Evolutionary conservation across 2,888 invertebrate species (phyloP).

Genomic region (Spodoptera picta): DNA sequence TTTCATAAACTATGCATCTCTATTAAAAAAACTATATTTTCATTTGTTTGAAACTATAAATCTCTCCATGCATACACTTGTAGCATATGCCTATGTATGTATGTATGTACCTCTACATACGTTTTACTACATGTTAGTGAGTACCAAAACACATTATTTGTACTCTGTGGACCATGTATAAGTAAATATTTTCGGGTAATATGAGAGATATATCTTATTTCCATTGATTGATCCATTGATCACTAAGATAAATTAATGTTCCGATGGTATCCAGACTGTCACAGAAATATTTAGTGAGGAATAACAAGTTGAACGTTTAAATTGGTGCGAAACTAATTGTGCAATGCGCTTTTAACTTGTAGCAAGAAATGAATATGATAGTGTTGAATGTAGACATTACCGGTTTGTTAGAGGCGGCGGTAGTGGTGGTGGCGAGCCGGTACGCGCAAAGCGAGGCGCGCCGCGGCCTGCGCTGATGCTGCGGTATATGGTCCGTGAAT

Average conservation of each 20-base stretch:
- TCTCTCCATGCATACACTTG: too few species aligned
- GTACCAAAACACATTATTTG: too few species aligned
- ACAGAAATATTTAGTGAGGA: slow-evolving; percentile 36
- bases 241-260: slow-evolving; percentile 36
- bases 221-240: slow-evolving; percentile 25
- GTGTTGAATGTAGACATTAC: slow-evolving; percentile 58
- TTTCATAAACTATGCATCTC: too few species aligned
- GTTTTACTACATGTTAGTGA: too few species aligned
- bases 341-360: slow-evolving; percentile 34
- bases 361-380: slow-evolving; percentile 65
- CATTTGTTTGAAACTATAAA: too few species aligned
- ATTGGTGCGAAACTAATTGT: slow-evolving; percentile 5
- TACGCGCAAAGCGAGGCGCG: slow-evolving; percentile 56
- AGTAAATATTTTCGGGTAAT: slow-evolving; percentile 3
- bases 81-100: too few species aligned
- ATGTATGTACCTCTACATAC: too few species aligned
- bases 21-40: too few species aligned
- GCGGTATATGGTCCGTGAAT: slow-evolving; percentile 86
- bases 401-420: slow-evolving; percentile 44
- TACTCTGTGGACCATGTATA: not conserved
- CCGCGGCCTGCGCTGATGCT: slow-evolving; percentile 75
- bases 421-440: slow-evolving; percentile 53
- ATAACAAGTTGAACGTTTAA: slow-evolving; percentile 28
- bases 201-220: slow-evolving; percentile 14
- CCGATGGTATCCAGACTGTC: slow-evolving; percentile 30